Evolutionary conservation across 2,888 invertebrate species (phyloP).

Genomic region (Calliopum simillimum): DNA sequence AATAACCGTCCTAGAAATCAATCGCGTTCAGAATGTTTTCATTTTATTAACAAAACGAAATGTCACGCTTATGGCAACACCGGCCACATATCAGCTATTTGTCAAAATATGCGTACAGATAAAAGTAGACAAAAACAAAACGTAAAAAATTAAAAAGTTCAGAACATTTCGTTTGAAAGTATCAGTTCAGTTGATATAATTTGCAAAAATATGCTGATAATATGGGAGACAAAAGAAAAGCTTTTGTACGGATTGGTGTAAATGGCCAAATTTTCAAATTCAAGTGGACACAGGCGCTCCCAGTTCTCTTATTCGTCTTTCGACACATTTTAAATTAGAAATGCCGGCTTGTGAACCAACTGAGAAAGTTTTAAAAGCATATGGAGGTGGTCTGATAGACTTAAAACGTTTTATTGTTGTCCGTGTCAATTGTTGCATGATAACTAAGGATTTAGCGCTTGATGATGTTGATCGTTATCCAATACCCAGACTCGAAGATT

Average conservation of each 20-base stretch:
- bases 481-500: constrained; percentile 41
- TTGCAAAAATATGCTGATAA: too few species aligned
- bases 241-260: too few species aligned
- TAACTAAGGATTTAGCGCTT: neutral
- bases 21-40: constrained; percentile 21
- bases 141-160: too few species aligned
- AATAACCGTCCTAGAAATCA: neutral
- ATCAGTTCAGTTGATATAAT: too few species aligned
- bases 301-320: constrained; percentile 6
- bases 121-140: too few species aligned
- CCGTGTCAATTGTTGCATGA: neutral
- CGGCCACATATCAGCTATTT: constrained; percentile 30
- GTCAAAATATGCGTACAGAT: too few species aligned
- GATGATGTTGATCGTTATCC: constrained; percentile 42
- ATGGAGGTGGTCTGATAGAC: neutral
- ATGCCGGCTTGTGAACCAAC: neutral
- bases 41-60: constrained; percentile 27
- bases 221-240: too few species aligned
- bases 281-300: constrained; percentile 23
- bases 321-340: neutral
- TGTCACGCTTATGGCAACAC: constrained; percentile 7
- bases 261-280: too few species aligned
- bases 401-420: neutral
- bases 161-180: too few species aligned
- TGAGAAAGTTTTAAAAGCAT: neutral